Base-by-base conservation (phyloP, 2,113 vertebrate species). In the Dromaius novaehollandiae region DNA sequence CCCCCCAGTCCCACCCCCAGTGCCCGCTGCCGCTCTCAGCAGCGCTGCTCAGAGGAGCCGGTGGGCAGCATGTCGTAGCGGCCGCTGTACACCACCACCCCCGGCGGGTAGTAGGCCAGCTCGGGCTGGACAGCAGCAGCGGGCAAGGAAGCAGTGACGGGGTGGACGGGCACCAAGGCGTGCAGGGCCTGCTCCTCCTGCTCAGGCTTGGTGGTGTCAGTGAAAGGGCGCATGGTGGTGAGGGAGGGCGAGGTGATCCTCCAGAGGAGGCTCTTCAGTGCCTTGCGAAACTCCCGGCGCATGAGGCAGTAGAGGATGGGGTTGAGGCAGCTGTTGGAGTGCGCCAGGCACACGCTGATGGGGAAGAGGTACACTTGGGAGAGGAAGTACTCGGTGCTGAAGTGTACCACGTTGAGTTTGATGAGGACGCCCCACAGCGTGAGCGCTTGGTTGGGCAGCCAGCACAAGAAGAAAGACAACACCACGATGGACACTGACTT, bases 291-390 rank as follows among this genome's bases (percentile, higher is more conserved):
- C 97, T 99, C 99, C 28, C 98, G 98, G 96, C 99, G 98, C 99
- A 99, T 99, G 32, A 99, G 98, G 86, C 99, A 99, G 96, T 99
- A 99, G 70, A 99, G 98, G 71, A 99, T 96, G 14, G 99, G 99
- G 90, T 99, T 99, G 81, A 99, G 98, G 94, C 99, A 99, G 98
- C 99, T 99, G 98, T 99, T 99, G 95, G 98, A 99, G 97, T 99
- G 99, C 5, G 99, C 99, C 94, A 99, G 97, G 96, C 99, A 99
- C 85, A 99, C 99, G 3, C 98, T 99, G 92, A 99, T 98, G 3
- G 99, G 99, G 93, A 99, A 99, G 3, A 99, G 96, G 71, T 99
- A 99, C 22, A 98, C 99, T 86, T 99, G 99, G 53, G 98, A 98
- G 87, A 98, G 96, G 97, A 99, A 99, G 91, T 99, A 99, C 80